phyloP scores from a whole-genome alignment of 2,113 vertebrate genomes.

The Neoarius graeffei region DNA sequence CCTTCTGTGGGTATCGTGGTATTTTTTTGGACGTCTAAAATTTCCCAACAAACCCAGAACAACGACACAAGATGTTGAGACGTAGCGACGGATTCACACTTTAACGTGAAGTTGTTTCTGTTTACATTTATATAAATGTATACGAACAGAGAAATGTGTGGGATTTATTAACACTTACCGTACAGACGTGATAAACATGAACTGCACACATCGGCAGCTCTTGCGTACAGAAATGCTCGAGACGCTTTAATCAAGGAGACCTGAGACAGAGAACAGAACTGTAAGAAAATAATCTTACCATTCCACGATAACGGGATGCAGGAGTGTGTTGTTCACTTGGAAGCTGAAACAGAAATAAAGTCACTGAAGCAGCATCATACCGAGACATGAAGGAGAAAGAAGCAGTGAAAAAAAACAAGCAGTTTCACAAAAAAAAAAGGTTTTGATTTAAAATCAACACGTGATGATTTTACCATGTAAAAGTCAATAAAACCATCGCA shows the following conservation, averaged over 20 bases:
- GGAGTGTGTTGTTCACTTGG: slow-evolving; percentile 9
- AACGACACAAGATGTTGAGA: no score
- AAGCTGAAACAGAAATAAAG: neutral
- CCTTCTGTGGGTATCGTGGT: neutral
- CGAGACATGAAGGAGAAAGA: neutral
- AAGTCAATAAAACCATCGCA: no score
- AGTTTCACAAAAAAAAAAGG: no score
- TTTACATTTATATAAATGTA: no score
- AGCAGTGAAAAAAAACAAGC: no score
- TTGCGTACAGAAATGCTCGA: neutral
- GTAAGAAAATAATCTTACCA: neutral
- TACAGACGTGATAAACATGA: no score
- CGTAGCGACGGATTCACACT: no score
- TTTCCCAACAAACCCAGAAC: neutral
- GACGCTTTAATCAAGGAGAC: neutral
- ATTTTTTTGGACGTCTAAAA: neutral
- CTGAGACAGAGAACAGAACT: neutral
- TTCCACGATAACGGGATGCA: slow-evolving; percentile 12
- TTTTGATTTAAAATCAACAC: no score
- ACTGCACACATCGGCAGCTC: neutral
- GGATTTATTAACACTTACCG: neutral
- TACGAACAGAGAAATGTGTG: no score
- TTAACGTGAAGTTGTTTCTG: no score
- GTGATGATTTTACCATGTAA: no score
- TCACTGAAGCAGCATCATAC: neutral